Percentiles rank a stretch among this genome's conserved stretches.
Evolutionary conservation across 2,888 invertebrate species (phyloP).

Genomic region (Drosophila anomelani): DNA sequence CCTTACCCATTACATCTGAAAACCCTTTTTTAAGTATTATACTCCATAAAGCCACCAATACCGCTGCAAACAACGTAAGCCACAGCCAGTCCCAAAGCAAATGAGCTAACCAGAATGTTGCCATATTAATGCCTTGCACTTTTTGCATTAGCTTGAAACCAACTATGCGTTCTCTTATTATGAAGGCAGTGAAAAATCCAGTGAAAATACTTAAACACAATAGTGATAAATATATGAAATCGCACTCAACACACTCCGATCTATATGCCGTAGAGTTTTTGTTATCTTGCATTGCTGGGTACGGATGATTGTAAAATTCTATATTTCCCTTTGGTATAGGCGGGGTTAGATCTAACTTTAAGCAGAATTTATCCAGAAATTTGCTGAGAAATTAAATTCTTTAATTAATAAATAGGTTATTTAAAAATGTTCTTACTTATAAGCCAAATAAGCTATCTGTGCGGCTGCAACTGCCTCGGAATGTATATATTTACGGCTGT

Average conservation of each 20-base stretch:
- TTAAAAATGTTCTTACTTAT: background rate
- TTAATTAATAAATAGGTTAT: background rate
- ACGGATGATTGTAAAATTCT: conserved; percentile 87
- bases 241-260: conserved; percentile 8
- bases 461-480: conserved; percentile 21
- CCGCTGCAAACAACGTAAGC: conserved; percentile 6
- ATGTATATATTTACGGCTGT: conserved; percentile 21
- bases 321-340: background rate
- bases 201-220: conserved; percentile 90
- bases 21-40: background rate
- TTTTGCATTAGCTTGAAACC: conserved; percentile 91
- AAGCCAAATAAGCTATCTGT: conserved; percentile 1
- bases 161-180: conserved; percentile 88
- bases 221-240: conserved; percentile 77
- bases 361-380: background rate
- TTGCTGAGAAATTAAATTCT: background rate
- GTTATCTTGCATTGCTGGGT: conserved; percentile 89
- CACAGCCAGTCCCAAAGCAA: conserved; percentile 85
- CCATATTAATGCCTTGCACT: conserved; percentile 89
- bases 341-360: background rate
- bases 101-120: conserved; percentile 90
- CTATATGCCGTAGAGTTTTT: background rate
- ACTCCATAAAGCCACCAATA: background rate
- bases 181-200: conserved; percentile 87
- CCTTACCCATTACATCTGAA: conserved; percentile 11